Base-by-base conservation (phyloP, 2,113 vertebrate species). In the Gymnarchus niloticus region DNA sequence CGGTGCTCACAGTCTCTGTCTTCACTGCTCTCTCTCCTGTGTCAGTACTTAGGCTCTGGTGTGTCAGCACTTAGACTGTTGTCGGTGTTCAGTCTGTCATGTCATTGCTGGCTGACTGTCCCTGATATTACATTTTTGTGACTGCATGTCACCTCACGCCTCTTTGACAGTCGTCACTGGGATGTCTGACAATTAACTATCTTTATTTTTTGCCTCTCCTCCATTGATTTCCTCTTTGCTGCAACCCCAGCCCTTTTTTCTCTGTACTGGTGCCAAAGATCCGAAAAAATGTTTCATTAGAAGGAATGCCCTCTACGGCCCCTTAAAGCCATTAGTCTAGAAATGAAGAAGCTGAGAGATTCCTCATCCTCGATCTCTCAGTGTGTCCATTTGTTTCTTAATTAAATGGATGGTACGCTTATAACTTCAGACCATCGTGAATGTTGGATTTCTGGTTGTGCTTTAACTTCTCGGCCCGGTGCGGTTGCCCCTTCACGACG, bases 261-360 rank as follows among this genome's bases (percentile, higher is more conserved):
- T 81, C 44, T 46, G 44, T 14, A 52, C 23, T 19, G 12, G 48
- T 81, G 78, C 59, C 59, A 65, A 48, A 28, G 59, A 41, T 69
- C 69, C 14, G 46, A 81, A 81, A 46, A 48, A 65, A 17, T n/a
- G 57, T 69, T 84, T 84, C 25, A 84, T 84, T 59, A 69, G 59
- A 6, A 51, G 48, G 59, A 84, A 69, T 51, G 69, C 57, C 28
- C 10, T 33, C 25, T 8, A 48, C 59, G n/a, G n/a, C 51, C 28
- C 46, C 51, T 73, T 48, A 84, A 84, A 28, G 46, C 83, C 44
- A 33, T 84, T 69, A n/a, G 41, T 25, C n/a, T 25, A 84, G 57
- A 41, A 84, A 49, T 84, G 12, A 56, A 56, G 14, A 49, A 81
- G 14, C 25, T 10, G 44, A n/a, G 44, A 81, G 44, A 48, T 51